Conservation (phyloP, 2,888 invertebrate species). For the Rhogogaster chlorosoma region DNA sequence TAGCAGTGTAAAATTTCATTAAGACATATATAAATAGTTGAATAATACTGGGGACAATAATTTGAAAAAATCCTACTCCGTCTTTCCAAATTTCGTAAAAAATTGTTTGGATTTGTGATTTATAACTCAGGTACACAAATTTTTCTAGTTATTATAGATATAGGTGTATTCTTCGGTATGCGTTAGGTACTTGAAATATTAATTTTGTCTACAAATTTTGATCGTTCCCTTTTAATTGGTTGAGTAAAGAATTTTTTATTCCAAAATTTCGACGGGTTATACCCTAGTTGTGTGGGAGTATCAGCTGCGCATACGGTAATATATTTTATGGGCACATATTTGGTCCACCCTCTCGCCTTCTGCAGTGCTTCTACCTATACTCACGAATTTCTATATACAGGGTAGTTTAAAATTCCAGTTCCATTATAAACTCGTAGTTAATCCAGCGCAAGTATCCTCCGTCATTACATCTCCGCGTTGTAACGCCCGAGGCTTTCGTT, state of each 20-base stretch:
- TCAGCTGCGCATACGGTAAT: constrained; percentile 31
- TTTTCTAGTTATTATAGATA: not conserved
- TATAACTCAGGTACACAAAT: not conserved
- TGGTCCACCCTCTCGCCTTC: constrained; percentile 24
- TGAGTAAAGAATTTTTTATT: not conserved
- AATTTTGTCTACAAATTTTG: not conserved
- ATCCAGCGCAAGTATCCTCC: constrained; percentile 11
- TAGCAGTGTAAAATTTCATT: not conserved
- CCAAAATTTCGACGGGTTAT: not conserved
- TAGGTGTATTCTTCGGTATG: too few relatives aligned
- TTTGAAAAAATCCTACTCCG: not conserved
- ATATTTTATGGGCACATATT: constrained; percentile 28
- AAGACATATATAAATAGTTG: too few relatives aligned
- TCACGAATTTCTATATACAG: not conserved
- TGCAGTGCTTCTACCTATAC: not conserved
- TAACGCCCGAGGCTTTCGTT: not conserved
- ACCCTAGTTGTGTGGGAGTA: not conserved
- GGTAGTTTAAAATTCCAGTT: constrained; percentile 45
- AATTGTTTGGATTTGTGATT: not conserved
- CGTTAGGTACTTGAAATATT: not conserved
- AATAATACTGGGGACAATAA: too few relatives aligned
- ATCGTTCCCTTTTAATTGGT: not conserved
- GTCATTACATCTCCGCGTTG: not conserved
- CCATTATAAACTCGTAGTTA: constrained; percentile 31
- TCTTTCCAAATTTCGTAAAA: not conserved